Evolutionary conservation across 1,140 invertebrate genomes (phyloP).

Genomic region (Chymomyza costata): DNA sequence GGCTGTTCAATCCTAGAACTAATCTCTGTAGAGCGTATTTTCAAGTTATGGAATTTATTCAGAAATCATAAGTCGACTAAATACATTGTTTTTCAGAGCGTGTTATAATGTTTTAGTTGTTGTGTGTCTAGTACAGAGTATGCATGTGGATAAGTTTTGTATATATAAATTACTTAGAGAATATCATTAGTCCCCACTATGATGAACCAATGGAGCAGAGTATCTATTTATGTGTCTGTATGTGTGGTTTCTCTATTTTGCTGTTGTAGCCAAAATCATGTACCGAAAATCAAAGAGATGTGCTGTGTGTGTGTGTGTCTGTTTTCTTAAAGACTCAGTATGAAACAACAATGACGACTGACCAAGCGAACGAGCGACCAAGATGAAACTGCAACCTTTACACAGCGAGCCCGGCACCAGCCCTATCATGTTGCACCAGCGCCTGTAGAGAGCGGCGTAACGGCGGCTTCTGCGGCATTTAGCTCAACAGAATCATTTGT

Average conservation of each 20-base stretch:
- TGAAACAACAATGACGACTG: constrained; percentile 49
- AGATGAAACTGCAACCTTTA: constrained; percentile 18
- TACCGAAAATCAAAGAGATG: too few relatives aligned
- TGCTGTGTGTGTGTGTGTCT: constrained; percentile 24
- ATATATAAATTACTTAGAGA: constrained; percentile 66
- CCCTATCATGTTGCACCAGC: constrained; percentile 45
- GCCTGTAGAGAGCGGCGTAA: constrained; percentile 10
- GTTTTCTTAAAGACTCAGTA: constrained; percentile 14
- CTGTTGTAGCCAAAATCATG: too few relatives aligned
- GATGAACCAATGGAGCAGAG: constrained; percentile 56
- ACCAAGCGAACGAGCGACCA: constrained; percentile 11
- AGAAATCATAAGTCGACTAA: constrained; percentile 62
- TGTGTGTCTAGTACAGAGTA: constrained; percentile 24
- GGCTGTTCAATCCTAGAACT: neutral
- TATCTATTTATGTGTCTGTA: constrained; percentile 27
- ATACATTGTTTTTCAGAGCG: constrained; percentile 47
- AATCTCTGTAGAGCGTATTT: neutral
- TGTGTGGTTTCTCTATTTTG: too few relatives aligned
- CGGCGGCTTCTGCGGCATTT: constrained; percentile 15
- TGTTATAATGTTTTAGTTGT: constrained; percentile 36
- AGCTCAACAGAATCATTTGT: too few relatives aligned
- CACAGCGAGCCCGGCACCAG: constrained; percentile 6
- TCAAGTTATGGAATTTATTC: constrained; percentile 50
- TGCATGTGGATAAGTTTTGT: constrained; percentile 31
- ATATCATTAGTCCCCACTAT: constrained; percentile 65